Evolutionary conservation across 2,797 vertebrate species (phyloP), one percentile per base, ranked within the genome.

Genomic region (Melanotaenia nigrans): DNA sequence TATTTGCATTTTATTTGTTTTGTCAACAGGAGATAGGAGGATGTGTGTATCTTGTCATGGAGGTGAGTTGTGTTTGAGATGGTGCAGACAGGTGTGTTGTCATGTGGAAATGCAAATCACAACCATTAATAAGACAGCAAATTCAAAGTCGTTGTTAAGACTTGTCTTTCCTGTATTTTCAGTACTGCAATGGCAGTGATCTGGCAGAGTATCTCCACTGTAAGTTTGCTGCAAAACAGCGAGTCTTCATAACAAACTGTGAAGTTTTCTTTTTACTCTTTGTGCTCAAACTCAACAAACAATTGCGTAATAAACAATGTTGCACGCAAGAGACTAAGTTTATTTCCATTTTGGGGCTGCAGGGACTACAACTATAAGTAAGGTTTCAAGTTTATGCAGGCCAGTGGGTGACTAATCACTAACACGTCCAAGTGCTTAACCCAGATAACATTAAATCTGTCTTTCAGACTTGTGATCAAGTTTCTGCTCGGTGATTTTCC

Each of bases 121-220:
- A 51, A 59, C 45, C 8, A 36, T 42, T 36, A 5, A 59, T 55
- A 32, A 20, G 1, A 5, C 32, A 35, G 4, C 28, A 32, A 42
- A 64, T 28, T 55, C 20, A 28, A 22, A 33, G n/a, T 22, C 11
- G 30, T 38, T 38, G 3, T 38, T 81, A 22, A 75, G 22, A 45
- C 6, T 57, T 42, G 28, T 60, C 59, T 69, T 36, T 59, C 45
- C 66, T 68, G 11, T 83, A 65, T 91, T 86, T 90, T 58, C 89
- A 99, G 98, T 99, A 98, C 85, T 99, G 98, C 87, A 99, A 99
- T n/a, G 97, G 98, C 40, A 97, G 97, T 16, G 98, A 99, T 90
- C 94, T 99, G 86, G 97, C 98, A 0, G 98, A 99, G 78, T 99
- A 99, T 80, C 96, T 99, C 77, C 97, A 99, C 88, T 94, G 98